Evolutionary conservation across 2,888 invertebrate species (phyloP), one percentile per base, ranked within the genome.

Genomic region (Podabrus alpinus): DNA sequence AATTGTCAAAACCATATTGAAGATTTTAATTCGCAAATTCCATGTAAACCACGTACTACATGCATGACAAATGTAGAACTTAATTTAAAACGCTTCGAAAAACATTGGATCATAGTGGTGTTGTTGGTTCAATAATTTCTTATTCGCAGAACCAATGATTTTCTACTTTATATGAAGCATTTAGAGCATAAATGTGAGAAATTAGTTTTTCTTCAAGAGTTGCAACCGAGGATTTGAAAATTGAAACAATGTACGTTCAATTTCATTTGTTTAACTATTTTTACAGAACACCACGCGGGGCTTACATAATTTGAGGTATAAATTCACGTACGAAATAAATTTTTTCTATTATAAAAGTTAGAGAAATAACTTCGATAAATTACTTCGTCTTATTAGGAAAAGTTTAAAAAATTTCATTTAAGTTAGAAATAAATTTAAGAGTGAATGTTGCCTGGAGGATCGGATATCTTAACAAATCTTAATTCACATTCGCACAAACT

Each of bases 401-500:
- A 75, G 69, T 72, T 69, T 66, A 69, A 75, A 45, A 72, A 75
- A 72, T 68, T 66, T 72, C 61, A 72, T 67, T 72, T 71, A 75
- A 72, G 69, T 70, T 60, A 19, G 60, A 72, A 71, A 75, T 72
- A 69, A 64, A 64, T 69, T 69, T 75, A 69, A 17, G 68, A 66
- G 59, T 62, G 72, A 69, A 66, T 15, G 66, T 66, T 66, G 75
- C 72, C 72, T 69, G 60, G 69, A 66, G 75, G 72, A 72, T 70
- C 71, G 76, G 76, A 62, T 76, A 76, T 76, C 76, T 76, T 73
- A 75, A 79, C 79, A 79, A 79, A 79, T 79, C 79, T 79, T 79
- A 79, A 79, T 79, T 78, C 79, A 73, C 75, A 73, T 79, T 79
- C 78, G 76, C 78, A 75, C 75, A 79, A 79, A 79, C 79, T 79